A percentile compares a stretch with the other conserved stretches of the same genome.
Conservation (phyloP, 1,140 invertebrate species). For the Antheraea pernyi region DNA sequence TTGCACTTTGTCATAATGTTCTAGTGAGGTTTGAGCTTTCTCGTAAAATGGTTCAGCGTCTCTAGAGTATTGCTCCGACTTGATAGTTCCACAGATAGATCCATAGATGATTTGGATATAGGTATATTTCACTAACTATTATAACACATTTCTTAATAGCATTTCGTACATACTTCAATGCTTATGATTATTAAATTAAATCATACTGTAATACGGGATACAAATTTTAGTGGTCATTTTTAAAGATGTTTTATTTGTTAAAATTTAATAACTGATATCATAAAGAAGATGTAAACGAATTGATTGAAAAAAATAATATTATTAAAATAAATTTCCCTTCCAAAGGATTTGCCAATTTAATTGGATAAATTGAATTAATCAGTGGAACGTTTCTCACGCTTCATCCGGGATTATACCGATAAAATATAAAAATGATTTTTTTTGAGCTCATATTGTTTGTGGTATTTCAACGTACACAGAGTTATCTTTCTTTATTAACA, state of each 20-base stretch:
- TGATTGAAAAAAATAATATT: neutral
- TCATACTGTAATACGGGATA: too few relatives aligned
- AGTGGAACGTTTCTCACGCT: conserved; percentile 15
- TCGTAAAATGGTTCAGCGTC: neutral
- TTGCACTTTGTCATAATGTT: conserved; percentile 12
- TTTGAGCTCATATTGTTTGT: too few relatives aligned
- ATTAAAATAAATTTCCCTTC: neutral
- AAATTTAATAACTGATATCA: neutral
- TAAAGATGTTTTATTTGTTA: too few relatives aligned
- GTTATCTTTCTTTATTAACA: too few relatives aligned
- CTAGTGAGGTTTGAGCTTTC: neutral
- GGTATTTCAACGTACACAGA: too few relatives aligned
- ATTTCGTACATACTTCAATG: too few relatives aligned
- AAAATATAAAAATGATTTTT: neutral
- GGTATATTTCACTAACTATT: neutral
- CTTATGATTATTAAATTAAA: too few relatives aligned
- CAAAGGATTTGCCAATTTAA: conserved; percentile 14
- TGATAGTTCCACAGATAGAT: neutral
- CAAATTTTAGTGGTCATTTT: too few relatives aligned
- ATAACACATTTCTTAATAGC: too few relatives aligned
- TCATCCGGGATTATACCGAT: conserved; percentile 16
- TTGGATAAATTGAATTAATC: conserved; percentile 19
- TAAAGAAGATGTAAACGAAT: neutral
- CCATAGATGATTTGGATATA: neutral
- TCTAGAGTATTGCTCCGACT: neutral